A percentile compares a stretch with the other conserved stretches of the same genome.
These are phyloP conservation scores for Cryptosula pallasiana DNA, from an alignment of 2,888 invertebrate species.

Conservation along the genomic window DNA sequence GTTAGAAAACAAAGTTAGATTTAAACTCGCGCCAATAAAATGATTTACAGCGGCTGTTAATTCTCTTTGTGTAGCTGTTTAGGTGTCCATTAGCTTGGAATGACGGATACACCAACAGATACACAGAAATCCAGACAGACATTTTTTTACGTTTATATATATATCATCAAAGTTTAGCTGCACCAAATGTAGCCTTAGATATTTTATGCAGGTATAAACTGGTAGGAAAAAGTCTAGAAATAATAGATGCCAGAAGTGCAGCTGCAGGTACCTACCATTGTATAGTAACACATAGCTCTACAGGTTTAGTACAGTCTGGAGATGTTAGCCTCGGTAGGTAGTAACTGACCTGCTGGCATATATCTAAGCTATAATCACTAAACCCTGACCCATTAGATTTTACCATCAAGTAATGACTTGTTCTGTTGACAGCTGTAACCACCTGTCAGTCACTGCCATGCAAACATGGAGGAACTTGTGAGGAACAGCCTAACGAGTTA, in stretches of 20 bases:
- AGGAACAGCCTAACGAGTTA: not conserved
- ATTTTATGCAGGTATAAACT: not conserved
- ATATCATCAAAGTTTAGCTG: no score
- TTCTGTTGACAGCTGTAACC: not conserved
- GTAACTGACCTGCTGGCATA: not conserved
- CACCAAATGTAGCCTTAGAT: no score
- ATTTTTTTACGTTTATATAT: no score
- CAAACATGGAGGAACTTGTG: constrained; percentile 17
- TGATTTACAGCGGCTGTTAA: no score
- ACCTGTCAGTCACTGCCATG: constrained; percentile 12
- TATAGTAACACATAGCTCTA: constrained; percentile 1
- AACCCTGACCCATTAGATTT: no score
- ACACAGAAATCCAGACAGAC: no score
- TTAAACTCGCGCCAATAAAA: no score
- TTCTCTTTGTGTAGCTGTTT: no score
- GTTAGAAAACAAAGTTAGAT: no score
- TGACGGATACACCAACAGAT: no score
- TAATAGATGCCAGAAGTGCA: not conserved
- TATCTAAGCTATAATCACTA: not conserved
- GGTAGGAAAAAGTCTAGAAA: not conserved
- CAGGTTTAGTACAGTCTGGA: not conserved
- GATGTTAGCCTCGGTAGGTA: constrained; percentile 6
- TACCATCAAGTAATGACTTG: no score
- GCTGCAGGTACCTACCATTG: constrained; percentile 9
- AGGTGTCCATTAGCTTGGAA: no score